Evolutionary conservation across 2,113 vertebrate species (phyloP).

Genomic region (Perca schrenkii): DNA sequence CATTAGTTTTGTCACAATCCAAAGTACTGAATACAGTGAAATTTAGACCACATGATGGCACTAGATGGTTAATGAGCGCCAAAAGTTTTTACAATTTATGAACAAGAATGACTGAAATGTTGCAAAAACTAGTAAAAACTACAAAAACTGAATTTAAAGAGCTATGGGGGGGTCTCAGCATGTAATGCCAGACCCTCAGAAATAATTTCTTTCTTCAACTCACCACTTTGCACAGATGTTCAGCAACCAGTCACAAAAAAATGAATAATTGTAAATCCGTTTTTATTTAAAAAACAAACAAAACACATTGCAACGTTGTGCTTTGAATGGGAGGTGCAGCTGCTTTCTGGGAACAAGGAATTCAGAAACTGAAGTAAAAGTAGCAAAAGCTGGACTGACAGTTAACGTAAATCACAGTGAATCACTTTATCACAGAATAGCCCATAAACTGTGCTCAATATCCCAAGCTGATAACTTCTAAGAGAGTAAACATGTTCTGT

Average conservation of each 20-base stretch:
- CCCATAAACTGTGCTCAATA: background rate
- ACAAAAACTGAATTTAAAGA: background rate
- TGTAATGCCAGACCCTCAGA: background rate
- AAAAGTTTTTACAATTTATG: background rate
- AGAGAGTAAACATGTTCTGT: background rate
- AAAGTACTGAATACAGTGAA: no score
- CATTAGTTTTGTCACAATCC: no score
- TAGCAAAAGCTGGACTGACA: background rate
- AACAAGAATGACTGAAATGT: background rate
- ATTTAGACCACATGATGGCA: background rate
- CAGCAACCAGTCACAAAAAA: background rate
- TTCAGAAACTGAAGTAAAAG: background rate
- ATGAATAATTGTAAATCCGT: background rate
- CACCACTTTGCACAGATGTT: no score
- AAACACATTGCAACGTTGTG: background rate
- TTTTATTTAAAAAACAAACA: no score
- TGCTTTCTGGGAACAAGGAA: background rate
- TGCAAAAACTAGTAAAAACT: background rate
- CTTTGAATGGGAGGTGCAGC: background rate
- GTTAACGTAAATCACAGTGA: background rate
- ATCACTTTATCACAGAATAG: background rate
- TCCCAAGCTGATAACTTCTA: background rate
- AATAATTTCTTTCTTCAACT: no score
- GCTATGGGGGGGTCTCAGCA: background rate
- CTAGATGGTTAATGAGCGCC: background rate